phyloP scores from a whole-genome alignment of 2,888 invertebrate species.

The Eupithecia tripunctaria region DNA sequence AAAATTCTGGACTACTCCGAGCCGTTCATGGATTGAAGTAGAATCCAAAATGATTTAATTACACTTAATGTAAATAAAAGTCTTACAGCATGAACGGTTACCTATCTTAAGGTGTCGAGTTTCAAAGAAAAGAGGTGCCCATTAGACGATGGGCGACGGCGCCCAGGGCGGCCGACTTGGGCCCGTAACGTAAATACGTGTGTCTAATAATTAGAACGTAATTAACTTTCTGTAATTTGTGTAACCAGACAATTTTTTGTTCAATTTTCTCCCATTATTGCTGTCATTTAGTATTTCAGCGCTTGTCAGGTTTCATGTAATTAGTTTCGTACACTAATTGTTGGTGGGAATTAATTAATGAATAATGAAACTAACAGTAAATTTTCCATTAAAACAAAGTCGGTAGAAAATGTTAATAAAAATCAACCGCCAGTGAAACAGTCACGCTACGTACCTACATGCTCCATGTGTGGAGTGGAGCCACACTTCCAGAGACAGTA shows the following conservation, averaged over 20 bases:
- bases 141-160: not conserved
- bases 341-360: not conserved
- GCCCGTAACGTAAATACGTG: slow-evolving; percentile 8
- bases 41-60: not conserved
- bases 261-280: not conserved
- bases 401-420: not conserved
- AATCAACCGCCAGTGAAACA: not conserved
- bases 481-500: not conserved
- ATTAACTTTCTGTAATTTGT: slow-evolving; percentile 14
- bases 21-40: not conserved
- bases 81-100: not conserved
- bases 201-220: slow-evolving; percentile 23
- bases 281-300: not conserved
- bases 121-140: not conserved
- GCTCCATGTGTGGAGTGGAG: not conserved
- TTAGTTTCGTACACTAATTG: not conserved
- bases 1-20: not conserved
- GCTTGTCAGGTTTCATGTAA: not conserved
- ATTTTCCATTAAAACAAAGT: not conserved
- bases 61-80: not conserved
- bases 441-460: not conserved
- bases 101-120: not conserved
- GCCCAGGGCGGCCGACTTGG: not conserved
- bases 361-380: not conserved
- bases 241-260: slow-evolving; percentile 1